Evolutionary conservation across 1,140 invertebrate species (phyloP).

Genomic region (Trypoxylus dichotomus): DNA sequence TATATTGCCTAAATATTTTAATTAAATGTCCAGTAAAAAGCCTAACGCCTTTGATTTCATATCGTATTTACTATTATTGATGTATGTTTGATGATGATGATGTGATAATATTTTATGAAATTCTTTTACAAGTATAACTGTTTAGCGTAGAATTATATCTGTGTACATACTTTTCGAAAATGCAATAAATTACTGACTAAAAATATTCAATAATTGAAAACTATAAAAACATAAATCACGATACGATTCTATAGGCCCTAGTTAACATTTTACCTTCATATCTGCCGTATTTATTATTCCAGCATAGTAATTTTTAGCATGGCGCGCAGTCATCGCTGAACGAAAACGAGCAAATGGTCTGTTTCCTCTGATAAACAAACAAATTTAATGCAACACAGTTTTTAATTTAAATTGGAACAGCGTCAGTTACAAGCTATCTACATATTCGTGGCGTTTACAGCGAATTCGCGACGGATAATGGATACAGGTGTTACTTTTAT

Average conservation of each 20-base stretch:
- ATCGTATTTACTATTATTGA: too few species aligned
- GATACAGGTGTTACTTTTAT: neutral
- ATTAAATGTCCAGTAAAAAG: too few species aligned
- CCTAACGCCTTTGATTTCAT: too few species aligned
- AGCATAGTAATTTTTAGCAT: neutral
- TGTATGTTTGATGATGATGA: too few species aligned
- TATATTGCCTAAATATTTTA: too few species aligned
- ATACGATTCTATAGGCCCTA: too few species aligned
- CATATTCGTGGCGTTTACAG: neutral
- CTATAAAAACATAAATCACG: neutral
- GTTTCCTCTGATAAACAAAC: constrained; percentile 8
- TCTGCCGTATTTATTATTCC: neutral
- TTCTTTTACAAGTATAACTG: too few species aligned
- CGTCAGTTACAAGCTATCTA: neutral
- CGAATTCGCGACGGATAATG: neutral
- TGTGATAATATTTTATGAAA: too few species aligned
- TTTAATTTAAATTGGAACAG: neutral
- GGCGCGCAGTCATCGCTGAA: neutral
- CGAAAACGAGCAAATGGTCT: neutral
- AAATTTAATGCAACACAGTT: neutral
- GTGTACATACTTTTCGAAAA: neutral
- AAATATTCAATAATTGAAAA: neutral
- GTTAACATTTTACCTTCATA: neutral
- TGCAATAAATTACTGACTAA: neutral
- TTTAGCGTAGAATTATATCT: neutral